These are phyloP conservation scores for Lypha dubia DNA, from an alignment of 2,888 invertebrate genomes.

Conservation along the genomic window DNA sequence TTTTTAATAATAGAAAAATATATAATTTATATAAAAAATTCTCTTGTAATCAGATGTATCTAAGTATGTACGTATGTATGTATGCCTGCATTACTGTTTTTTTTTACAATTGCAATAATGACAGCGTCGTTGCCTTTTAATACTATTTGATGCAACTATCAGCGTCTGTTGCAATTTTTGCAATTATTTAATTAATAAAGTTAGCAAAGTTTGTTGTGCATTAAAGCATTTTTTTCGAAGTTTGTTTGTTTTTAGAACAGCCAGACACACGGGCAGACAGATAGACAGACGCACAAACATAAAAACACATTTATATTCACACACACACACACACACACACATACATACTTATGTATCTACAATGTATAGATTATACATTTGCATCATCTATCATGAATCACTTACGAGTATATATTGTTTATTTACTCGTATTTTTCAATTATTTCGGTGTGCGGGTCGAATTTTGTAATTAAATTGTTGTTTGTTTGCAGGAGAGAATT, in stretches of 20 bases:
- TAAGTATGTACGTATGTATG: background rate
- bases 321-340: no score
- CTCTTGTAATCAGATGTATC: conserved; percentile 49
- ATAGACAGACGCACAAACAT: conserved; percentile 1
- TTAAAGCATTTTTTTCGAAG: conserved; percentile 3
- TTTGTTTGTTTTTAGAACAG: conserved; percentile 45
- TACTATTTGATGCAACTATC: conserved; percentile 45
- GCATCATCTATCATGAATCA: conserved; percentile 42
- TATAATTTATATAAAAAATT: conserved; percentile 62
- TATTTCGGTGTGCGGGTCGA: conserved; percentile 52
- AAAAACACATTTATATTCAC: no score
- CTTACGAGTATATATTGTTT: conserved; percentile 28
- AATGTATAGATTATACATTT: no score
- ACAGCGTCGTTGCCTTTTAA: conserved; percentile 17
- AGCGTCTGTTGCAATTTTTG: conserved; percentile 42
- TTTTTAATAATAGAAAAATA: no score
- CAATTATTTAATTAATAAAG: conserved; percentile 56
- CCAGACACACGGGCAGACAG: conserved; percentile 23
- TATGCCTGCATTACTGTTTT: conserved; percentile 3
- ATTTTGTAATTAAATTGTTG: conserved; percentile 16
- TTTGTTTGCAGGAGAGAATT: background rate
- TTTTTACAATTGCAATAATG: background rate
- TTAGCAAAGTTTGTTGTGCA: conserved; percentile 53
- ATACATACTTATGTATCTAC: no score
- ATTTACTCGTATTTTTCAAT: background rate